Conservation (phyloP, 2,888 invertebrate species). For the Altica lythri region DNA sequence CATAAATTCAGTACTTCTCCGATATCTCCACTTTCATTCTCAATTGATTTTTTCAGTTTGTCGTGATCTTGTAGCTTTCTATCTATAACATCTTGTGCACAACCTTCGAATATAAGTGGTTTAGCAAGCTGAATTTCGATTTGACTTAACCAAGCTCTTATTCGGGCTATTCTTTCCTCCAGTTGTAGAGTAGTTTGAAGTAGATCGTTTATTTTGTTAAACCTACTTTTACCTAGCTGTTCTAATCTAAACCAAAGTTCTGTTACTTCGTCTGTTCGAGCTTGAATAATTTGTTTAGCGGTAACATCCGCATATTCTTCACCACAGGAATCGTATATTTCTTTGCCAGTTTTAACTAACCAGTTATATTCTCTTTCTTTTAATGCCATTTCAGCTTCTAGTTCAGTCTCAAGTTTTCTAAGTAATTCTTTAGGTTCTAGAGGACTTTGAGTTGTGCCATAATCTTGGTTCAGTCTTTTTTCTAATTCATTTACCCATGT, state of each 20-base stretch:
- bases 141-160: constrained; percentile 72
- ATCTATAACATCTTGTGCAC: constrained; percentile 69
- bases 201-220: constrained; percentile 73
- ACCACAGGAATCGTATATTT: constrained; percentile 67
- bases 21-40: constrained; percentile 76
- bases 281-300: constrained; percentile 64
- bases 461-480: constrained; percentile 65
- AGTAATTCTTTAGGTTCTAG: constrained; percentile 76
- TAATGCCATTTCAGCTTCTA: constrained; percentile 74
- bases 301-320: constrained; percentile 65
- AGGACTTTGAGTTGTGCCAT: constrained; percentile 48
- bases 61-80: constrained; percentile 73
- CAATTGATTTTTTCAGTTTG: constrained; percentile 73
- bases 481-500: constrained; percentile 75
- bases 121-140: constrained; percentile 73
- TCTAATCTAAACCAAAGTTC: constrained; percentile 78
- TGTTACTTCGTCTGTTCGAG: constrained; percentile 64
- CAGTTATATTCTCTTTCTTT: constrained; percentile 81
- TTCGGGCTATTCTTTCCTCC: constrained; percentile 73
- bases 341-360: constrained; percentile 71
- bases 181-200: constrained; percentile 72
- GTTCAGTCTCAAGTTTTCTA: constrained; percentile 72
- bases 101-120: constrained; percentile 69
- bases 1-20: constrained; percentile 80
- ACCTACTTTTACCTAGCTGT: constrained; percentile 67